phyloP scores from a whole-genome alignment of 2,888 invertebrate genomes.

The Hermaeophaga mercurialis region DNA sequence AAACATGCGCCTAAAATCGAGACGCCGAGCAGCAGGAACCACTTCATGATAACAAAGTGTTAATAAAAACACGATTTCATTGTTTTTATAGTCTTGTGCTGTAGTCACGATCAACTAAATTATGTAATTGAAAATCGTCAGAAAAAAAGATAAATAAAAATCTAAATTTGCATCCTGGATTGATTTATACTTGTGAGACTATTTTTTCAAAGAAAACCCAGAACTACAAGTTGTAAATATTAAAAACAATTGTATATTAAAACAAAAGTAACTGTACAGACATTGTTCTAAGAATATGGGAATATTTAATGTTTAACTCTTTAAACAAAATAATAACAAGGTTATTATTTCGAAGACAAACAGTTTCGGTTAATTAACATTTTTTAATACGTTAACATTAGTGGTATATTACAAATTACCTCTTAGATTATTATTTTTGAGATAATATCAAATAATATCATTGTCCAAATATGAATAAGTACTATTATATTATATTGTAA shows the following conservation, averaged over 20 bases:
- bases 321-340: too few species aligned
- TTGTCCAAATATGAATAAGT: too few species aligned
- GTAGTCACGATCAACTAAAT: conserved; percentile 28
- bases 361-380: too few species aligned
- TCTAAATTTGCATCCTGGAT: conserved; percentile 26
- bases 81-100: conserved; percentile 34
- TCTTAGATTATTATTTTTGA: too few species aligned
- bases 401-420: too few species aligned
- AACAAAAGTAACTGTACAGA: too few species aligned
- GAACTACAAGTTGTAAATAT: neutral
- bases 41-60: conserved; percentile 34
- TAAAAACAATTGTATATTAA: neutral
- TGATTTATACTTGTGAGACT: neutral
- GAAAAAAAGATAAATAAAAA: conserved; percentile 11
- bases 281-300: too few species aligned
- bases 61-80: neutral
- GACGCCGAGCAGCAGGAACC: conserved; percentile 26
- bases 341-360: too few species aligned
- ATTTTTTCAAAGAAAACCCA: conserved; percentile 9
- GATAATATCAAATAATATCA: too few species aligned
- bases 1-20: conserved; percentile 13
- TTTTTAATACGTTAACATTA: too few species aligned
- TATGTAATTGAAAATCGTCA: conserved; percentile 22
- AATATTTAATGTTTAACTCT: too few species aligned
- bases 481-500: too few species aligned